Base-by-base conservation (phyloP, 1,140 invertebrate genomes). In the Armadillidium nasatum region DNA sequence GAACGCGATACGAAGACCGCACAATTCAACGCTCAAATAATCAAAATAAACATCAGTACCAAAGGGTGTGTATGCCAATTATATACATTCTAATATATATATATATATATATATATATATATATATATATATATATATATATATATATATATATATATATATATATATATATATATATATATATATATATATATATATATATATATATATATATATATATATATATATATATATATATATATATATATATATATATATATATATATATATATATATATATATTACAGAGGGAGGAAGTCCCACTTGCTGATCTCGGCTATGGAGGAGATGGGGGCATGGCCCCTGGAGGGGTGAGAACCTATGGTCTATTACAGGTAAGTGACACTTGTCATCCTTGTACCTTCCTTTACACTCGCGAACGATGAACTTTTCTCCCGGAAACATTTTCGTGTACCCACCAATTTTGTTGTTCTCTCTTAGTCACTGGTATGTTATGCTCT, bases 1-100 rank as follows among this genome's bases (percentile, higher is more conserved):
- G 94, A 81, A 95, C 94, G 60, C 88, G 93, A 76, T 96, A 96
- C 87, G 94, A 96, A 86, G 94, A 96, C 86, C 87, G 93, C 84
- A 95, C 94, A 19, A 94, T 94, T 84, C 92, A 90, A 84, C 80
- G 86, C 80, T 88, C 90, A 83, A 88, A 84, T 50, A 85, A 86
- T 22, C 74, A 74, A 75, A 74, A 81, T 77, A 10, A 81, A 22
- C 80, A 81, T 54, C 70, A 76, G 70, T 76, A 80, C 67, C 66
- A 67, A 13, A 77, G 74, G 76, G 78, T 81, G 13, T 50, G 76
- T 33, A 3, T 3, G 6, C 33, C 33, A 33, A 33, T 33, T 33
- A 33, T 33, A 33, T 33, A 33, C 2, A 3, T 33, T 33, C 6
- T 33, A n/a, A 33, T 33, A 33, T 33, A 3, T 19, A 7, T 68